phyloP scores from a whole-genome alignment of 64 coral and sea anemone species.

The Trachythela sp. region DNA sequence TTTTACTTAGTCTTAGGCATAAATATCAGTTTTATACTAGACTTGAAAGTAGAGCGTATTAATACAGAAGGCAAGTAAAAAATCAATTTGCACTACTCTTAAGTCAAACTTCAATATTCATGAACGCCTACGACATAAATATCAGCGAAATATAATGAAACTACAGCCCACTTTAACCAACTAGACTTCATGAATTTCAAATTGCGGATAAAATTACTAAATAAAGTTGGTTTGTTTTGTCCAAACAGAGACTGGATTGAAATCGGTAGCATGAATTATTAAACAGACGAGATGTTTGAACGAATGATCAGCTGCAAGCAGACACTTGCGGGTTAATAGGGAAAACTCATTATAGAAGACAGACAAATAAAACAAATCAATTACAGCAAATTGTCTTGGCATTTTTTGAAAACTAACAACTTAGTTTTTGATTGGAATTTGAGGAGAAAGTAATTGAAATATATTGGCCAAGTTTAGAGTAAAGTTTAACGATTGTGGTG shows the following conservation, averaged over 20 bases:
- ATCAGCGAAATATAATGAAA: background rate
- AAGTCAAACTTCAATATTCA: too few relatives aligned
- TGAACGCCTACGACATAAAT: background rate
- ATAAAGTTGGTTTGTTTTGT: background rate
- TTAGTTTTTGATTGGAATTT: background rate
- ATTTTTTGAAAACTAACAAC: background rate
- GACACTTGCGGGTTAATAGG: background rate
- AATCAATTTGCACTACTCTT: too few relatives aligned
- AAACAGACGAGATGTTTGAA: background rate
- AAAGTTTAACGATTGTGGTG: too few relatives aligned
- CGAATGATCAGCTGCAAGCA: background rate
- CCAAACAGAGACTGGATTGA: background rate
- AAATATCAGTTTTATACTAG: too few relatives aligned
- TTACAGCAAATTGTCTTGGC: background rate
- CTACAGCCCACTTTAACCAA: background rate
- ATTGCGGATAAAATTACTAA: background rate
- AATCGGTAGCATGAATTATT: slow-evolving; percentile 2
- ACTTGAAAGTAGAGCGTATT: too few relatives aligned
- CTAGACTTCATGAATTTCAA: background rate
- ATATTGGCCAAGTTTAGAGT: background rate
- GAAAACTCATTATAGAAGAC: background rate
- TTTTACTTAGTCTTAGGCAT: too few relatives aligned
- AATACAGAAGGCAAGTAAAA: too few relatives aligned
- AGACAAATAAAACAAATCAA: background rate
- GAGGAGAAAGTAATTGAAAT: background rate